These are phyloP conservation scores for Sebastes trivittatus DNA, from an alignment of 2,797 vertebrate genomes.

Conservation along the genomic window DNA sequence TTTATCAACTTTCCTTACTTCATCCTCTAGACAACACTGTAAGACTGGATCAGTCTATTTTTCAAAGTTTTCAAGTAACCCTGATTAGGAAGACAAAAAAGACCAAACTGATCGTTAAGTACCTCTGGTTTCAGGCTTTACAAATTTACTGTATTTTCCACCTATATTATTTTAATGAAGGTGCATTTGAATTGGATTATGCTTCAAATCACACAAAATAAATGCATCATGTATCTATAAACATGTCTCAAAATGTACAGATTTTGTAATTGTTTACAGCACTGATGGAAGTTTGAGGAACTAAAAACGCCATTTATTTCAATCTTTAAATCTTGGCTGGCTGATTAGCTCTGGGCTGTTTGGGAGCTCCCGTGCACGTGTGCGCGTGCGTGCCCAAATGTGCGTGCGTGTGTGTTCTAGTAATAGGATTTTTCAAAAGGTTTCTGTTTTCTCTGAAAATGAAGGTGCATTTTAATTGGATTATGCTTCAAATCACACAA, in stretches of 20 bases:
- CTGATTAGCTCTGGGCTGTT: slow-evolving; percentile 9
- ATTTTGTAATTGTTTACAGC: too few species aligned
- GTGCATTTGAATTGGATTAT: too few species aligned
- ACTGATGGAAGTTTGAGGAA: too few species aligned
- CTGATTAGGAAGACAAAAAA: slow-evolving; percentile 7
- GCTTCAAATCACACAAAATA: too few species aligned
- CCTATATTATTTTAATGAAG: too few species aligned
- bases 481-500: neutral
- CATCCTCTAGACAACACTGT: too few species aligned
- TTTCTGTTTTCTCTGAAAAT: neutral
- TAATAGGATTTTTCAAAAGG: neutral
- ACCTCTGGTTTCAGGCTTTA: neutral
- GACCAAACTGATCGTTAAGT: too few species aligned
- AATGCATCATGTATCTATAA: too few species aligned
- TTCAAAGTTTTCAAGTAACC: slow-evolving; percentile 25
- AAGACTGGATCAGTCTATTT: neutral
- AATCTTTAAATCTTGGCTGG: neutral
- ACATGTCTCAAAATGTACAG: too few species aligned
- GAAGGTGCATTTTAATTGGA: neutral
- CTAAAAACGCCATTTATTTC: too few species aligned
- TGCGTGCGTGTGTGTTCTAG: neutral
- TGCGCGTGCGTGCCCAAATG: slow-evolving; percentile 4
- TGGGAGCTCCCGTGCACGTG: neutral
- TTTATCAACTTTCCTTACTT: too few species aligned
- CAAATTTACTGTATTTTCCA: neutral